Evolutionary conservation across 2,113 vertebrate genomes (phyloP).

Genomic region (Struthidea cinerea): DNA sequence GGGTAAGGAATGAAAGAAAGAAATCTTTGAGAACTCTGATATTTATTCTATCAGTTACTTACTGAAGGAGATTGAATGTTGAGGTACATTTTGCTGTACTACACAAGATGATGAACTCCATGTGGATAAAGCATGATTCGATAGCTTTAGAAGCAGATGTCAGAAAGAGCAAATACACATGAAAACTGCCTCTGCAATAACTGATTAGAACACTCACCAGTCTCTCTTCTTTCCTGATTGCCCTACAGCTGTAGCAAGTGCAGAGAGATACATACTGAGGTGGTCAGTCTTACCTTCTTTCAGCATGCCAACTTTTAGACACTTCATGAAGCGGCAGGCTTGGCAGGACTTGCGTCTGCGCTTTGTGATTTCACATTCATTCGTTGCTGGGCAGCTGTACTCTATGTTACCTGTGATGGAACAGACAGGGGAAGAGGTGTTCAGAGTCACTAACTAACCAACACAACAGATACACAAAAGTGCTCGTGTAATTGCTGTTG

Average conservation of each 20-base stretch:
- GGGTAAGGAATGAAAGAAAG: not conserved
- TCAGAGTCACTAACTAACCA: not conserved
- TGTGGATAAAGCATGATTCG: not conserved
- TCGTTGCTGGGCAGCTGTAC: slow-evolving; percentile 98
- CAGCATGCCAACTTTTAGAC: slow-evolving; percentile 99
- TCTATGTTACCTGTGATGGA: slow-evolving; percentile 92
- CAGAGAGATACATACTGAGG: not conserved
- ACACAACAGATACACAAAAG: not conserved
- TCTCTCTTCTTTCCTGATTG: not conserved
- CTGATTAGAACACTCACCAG: not conserved
- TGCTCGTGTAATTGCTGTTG: not conserved
- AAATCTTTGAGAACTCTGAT: not conserved
- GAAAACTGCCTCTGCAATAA: not conserved
- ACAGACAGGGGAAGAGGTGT: slow-evolving; percentile 46
- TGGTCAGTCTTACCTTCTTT: slow-evolving; percentile 90
- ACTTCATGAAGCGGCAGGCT: slow-evolving; percentile 99
- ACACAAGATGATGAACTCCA: not conserved
- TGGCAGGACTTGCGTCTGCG: slow-evolving; percentile 99
- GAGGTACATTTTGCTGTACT: not conserved
- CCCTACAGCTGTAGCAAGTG: not conserved
- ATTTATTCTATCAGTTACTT: not conserved
- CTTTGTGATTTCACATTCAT: slow-evolving; percentile 99
- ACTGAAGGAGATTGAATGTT: not conserved
- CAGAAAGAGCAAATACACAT: not conserved
- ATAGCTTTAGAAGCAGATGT: not conserved